phyloP scores from a whole-genome alignment of 2,888 invertebrate species.

The Neoaliturus tenellus region DNA sequence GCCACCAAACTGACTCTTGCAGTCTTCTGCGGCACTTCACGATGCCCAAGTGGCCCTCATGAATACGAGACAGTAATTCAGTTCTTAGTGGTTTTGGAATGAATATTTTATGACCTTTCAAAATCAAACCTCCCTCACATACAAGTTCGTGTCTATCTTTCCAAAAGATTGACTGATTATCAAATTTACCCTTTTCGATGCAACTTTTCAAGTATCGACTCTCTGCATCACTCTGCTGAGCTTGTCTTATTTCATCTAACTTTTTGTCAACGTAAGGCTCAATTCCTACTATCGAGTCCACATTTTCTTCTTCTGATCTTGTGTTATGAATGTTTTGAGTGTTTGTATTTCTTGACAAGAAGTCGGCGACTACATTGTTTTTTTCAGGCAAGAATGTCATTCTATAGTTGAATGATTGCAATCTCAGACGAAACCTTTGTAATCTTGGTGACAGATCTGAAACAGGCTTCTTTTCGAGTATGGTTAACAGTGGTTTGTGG shows the following conservation, averaged over 20 bases:
- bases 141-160: neutral
- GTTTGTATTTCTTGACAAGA: neutral
- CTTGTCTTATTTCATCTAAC: neutral
- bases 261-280: neutral
- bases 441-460: constrained; percentile 69
- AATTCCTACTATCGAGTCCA: neutral
- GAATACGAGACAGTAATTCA: neutral
- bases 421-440: constrained; percentile 68
- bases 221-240: neutral
- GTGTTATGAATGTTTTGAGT: neutral
- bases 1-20: neutral
- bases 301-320: neutral
- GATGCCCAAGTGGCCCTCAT: neutral
- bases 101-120: neutral
- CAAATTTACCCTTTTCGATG: neutral
- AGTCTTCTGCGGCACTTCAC: neutral
- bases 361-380: neutral
- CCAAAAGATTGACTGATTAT: neutral
- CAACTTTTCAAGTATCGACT: neutral
- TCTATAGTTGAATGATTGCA: constrained; percentile 66
- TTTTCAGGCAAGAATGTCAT: constrained; percentile 67
- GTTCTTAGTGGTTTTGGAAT: neutral
- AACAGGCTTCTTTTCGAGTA: constrained; percentile 69
- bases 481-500: constrained; percentile 70
- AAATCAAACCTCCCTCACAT: neutral